These are phyloP conservation scores for Trichomalopsis sarcophagae DNA, from an alignment of 1,140 invertebrate species.

Conservation along the genomic window DNA sequence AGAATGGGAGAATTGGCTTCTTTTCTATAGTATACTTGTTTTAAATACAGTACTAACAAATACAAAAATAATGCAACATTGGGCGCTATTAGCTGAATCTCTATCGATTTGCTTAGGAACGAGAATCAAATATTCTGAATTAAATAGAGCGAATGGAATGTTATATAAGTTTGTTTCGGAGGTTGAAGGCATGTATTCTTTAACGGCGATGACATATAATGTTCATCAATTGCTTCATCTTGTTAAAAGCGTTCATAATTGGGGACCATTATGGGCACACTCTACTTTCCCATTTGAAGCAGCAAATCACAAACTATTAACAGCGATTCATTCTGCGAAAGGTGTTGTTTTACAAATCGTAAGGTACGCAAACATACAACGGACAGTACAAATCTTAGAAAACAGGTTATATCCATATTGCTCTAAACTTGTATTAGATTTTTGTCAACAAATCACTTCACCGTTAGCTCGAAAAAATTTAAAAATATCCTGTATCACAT, in stretches of 20 bases:
- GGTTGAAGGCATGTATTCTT: background rate
- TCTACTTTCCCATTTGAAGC: constrained; percentile 12
- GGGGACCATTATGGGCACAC: constrained; percentile 22
- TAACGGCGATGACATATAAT: constrained; percentile 24
- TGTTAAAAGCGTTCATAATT: constrained; percentile 1
- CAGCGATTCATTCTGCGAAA: background rate
- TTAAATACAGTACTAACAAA: background rate
- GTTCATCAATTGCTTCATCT: constrained; percentile 26
- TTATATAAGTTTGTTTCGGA: constrained; percentile 6
- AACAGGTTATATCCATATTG: background rate
- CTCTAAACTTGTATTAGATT: no score
- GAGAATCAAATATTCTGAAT: background rate
- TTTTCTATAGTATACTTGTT: constrained; percentile 19
- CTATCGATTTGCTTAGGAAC: background rate
- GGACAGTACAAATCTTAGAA: background rate
- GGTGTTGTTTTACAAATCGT: constrained; percentile 3
- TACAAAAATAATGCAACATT: background rate
- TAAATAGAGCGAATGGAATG: background rate
- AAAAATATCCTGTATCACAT: no score
- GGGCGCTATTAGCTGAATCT: background rate
- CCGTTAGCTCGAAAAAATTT: no score
- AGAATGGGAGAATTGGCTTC: constrained; percentile 15
- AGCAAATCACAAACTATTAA: constrained; percentile 8
- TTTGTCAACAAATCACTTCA: no score
- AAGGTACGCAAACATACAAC: background rate